These are phyloP conservation scores for Aporophyla nigra DNA, from an alignment of 2,888 invertebrate species.

Conservation along the genomic window DNA sequence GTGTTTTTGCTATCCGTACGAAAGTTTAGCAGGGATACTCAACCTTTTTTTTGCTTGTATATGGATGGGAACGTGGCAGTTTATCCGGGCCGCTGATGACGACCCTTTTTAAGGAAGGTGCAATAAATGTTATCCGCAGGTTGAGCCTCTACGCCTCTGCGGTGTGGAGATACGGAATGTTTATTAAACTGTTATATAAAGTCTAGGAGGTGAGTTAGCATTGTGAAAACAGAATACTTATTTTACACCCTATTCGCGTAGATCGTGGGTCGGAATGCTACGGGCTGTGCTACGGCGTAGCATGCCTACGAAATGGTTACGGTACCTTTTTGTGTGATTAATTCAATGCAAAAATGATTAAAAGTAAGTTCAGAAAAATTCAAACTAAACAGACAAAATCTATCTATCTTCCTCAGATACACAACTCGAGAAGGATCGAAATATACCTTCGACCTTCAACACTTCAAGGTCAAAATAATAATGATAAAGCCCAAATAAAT, in stretches of 20 bases:
- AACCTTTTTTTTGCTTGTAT: slow-evolving; percentile 44
- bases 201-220: neutral
- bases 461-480: slow-evolving; percentile 2
- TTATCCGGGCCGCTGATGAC: slow-evolving; percentile 43
- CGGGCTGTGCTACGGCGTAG: slow-evolving; percentile 48
- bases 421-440: neutral
- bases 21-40: slow-evolving; percentile 34
- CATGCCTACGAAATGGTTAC: slow-evolving; percentile 29
- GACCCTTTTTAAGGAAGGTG: slow-evolving; percentile 40
- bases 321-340: neutral
- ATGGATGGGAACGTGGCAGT: slow-evolving; percentile 27
- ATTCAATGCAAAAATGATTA: too few species aligned
- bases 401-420: too few species aligned
- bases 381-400: neutral
- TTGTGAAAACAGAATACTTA: neutral
- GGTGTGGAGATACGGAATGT: slow-evolving; percentile 13
- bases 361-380: too few species aligned
- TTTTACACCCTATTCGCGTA: neutral
- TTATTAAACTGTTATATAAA: slow-evolving; percentile 10
- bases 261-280: slow-evolving; percentile 17
- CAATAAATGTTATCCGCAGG: slow-evolving; percentile 36
- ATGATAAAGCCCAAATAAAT: slow-evolving; percentile 15
- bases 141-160: slow-evolving; percentile 8
- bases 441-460: neutral
- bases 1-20: slow-evolving; percentile 51